phyloP scores from a whole-genome alignment of 2,888 invertebrate genomes.

The Caenorhabditis doughertyi region DNA sequence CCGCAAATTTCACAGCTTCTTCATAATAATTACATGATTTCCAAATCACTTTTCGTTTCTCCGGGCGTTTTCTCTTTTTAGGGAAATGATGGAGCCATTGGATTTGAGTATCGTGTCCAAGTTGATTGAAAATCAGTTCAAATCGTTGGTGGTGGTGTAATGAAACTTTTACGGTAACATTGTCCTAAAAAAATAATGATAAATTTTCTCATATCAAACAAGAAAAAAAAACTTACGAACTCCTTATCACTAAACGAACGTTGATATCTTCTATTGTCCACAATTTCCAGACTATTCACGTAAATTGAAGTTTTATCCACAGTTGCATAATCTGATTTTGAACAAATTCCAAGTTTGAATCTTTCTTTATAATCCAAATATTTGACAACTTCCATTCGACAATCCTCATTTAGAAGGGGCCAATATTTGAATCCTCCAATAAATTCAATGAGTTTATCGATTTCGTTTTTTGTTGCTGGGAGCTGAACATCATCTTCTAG shows the following conservation, averaged over 20 bases:
- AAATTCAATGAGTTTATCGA: neutral
- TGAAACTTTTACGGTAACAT: neutral
- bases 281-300: neutral
- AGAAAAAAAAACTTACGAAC: slow-evolving; percentile 9
- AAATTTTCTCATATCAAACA: no score
- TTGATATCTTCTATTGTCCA: neutral
- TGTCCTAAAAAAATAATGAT: slow-evolving; percentile 7
- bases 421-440: slow-evolving; percentile 25
- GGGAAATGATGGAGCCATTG: neutral
- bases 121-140: slow-evolving; percentile 11
- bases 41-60: neutral
- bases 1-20: slow-evolving; percentile 34
- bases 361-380: slow-evolving; percentile 7
- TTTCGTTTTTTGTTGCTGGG: neutral
- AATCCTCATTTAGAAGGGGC: slow-evolving; percentile 12
- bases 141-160: neutral
- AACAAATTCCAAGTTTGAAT: slow-evolving; percentile 9
- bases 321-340: neutral
- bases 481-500: slow-evolving; percentile 5
- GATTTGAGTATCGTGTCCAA: slow-evolving; percentile 21
- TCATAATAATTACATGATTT: slow-evolving; percentile 16
- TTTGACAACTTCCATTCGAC: slow-evolving; percentile 12
- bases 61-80: neutral
- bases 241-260: neutral
- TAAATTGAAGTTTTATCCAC: neutral